Evolutionary conservation across 1,140 invertebrate genomes (phyloP), one percentile per base, ranked within the genome.

Genomic region (Drosophila bipectinata): DNA sequence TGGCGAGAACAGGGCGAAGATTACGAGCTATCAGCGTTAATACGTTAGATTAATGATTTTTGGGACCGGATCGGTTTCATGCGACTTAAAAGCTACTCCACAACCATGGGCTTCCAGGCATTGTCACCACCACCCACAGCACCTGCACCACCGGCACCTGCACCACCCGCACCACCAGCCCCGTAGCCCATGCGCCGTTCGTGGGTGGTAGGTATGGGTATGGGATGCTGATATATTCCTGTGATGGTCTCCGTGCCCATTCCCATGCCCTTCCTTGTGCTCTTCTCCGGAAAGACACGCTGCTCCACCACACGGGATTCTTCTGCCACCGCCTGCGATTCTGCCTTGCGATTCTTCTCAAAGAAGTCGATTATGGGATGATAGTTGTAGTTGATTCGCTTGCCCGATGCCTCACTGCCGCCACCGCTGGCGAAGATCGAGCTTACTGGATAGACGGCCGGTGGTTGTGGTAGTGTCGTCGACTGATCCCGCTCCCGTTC

Each of bases 311-410:
- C 44, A 10, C 60, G 78, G 8, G 83, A 83, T 30, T 83, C 76
- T 15, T 77, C 72, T 10, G 51, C 62, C 39, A 39, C 55, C 10
- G 34, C 51, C 15, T 79, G 47, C 9, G 48, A 44, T 54, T 72
- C 71, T 7, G 75, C 56, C 18, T 54, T 63, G 52, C 81, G 59
- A 30, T 89, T 84, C 52, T 82, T 83, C 55, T 94, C 94, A 87
- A 97, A 97, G 90, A 96, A 97, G 78, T 97, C 96, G 69, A 97
- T 96, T 53, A 97, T 97, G 2, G 96, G 96, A 91, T 97, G 96
- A 81, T 97, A 97, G 87, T 95, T 96, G 79, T 97, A 97, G 92
- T 97, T 97, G 37, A 96, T 93, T 78, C 94, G 92, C 84, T 94
- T 93, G 34, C 34, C 57, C 54, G 57, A 30, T 47, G 54, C 69